These are phyloP conservation scores for Apomyelois bistriatella DNA, from an alignment of 2,888 invertebrate genomes.

Conservation along the genomic window DNA sequence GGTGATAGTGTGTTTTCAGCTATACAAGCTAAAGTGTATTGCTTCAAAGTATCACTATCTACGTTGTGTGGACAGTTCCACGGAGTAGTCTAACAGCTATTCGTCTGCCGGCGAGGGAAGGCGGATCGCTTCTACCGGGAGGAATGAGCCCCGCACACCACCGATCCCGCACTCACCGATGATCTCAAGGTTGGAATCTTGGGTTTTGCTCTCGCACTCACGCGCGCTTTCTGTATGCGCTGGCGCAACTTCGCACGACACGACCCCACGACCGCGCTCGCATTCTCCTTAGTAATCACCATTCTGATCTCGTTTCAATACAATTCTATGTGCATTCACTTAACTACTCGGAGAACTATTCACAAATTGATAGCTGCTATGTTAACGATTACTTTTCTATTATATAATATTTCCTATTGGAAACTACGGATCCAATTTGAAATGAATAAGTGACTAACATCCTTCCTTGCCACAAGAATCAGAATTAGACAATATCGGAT, in stretches of 20 bases:
- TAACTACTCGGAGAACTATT: constrained; percentile 32
- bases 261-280: constrained; percentile 57
- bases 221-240: constrained; percentile 27
- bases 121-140: constrained; percentile 71
- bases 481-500: too few species aligned
- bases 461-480: too few species aligned
- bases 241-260: constrained; percentile 58
- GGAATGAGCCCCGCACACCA: constrained; percentile 78
- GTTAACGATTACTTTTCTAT: neutral
- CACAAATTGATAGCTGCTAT: constrained; percentile 29
- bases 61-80: constrained; percentile 60
- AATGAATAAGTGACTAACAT: neutral
- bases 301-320: constrained; percentile 62
- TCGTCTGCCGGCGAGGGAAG: constrained; percentile 74
- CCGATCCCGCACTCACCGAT: constrained; percentile 74
- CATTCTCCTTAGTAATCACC: constrained; percentile 51
- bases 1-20: constrained; percentile 77
- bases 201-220: constrained; percentile 20
- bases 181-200: constrained; percentile 75
- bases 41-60: constrained; percentile 68
- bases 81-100: constrained; percentile 71
- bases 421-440: neutral
- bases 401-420: neutral
- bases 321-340: constrained; percentile 22
- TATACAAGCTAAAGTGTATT: constrained; percentile 73